Percentiles rank a stretch among this genome's conserved stretches.
phyloP scores from a whole-genome alignment of 2,888 invertebrate genomes.

The Megastigmus dorsalis region DNA sequence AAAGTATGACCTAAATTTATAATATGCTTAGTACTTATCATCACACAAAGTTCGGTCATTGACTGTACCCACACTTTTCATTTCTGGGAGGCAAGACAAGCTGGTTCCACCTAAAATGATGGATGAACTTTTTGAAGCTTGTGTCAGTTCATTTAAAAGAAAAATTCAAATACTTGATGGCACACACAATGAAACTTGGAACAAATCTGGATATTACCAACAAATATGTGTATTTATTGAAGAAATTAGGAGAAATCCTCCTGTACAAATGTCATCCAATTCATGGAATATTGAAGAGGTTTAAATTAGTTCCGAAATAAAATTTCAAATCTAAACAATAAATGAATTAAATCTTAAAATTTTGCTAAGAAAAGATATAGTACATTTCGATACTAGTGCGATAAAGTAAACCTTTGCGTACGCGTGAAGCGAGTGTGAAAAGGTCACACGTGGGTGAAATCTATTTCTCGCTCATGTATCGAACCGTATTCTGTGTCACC shows the following conservation, averaged over 20 bases:
- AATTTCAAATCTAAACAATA: background rate
- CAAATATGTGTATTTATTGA: constrained; percentile 65
- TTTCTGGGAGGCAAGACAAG: constrained; percentile 91
- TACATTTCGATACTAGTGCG: no score
- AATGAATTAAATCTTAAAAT: constrained; percentile 18
- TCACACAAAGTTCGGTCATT: constrained; percentile 84
- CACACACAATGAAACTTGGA: constrained; percentile 97
- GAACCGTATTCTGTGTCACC: no score
- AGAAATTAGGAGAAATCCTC: constrained; percentile 68
- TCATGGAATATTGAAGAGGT: constrained; percentile 69
- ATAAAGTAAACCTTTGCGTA: no score
- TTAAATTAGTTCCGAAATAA: constrained; percentile 52
- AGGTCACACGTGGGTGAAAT: no score
- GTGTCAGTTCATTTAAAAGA: constrained; percentile 85
- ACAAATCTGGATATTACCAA: constrained; percentile 86
- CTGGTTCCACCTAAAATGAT: constrained; percentile 95
- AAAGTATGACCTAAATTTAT: constrained; percentile 19
- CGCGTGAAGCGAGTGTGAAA: no score
- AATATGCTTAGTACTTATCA: constrained; percentile 81
- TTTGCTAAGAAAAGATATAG: constrained; percentile 9
- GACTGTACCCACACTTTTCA: constrained; percentile 86
- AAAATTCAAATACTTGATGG: constrained; percentile 87
- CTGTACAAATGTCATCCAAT: constrained; percentile 59
- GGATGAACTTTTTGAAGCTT: constrained; percentile 84
- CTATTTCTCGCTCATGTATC: no score